Percentiles rank a stretch among this genome's conserved stretches.
These are phyloP conservation scores for Ascidia mentula DNA, from an alignment of 23 tunicate species.

Conservation along the genomic window DNA sequence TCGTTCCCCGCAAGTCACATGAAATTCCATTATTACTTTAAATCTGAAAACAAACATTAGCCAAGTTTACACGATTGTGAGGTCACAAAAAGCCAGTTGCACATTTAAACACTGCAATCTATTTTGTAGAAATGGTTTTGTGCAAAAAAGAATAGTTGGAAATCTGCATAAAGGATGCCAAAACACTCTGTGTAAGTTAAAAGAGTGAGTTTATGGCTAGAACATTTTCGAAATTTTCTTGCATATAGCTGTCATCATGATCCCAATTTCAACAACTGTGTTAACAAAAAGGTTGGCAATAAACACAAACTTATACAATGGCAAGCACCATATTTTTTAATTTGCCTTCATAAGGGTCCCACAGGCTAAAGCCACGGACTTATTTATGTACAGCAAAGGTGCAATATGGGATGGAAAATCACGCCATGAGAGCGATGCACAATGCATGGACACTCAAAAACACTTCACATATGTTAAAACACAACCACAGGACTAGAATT, in stretches of 20 bases:
- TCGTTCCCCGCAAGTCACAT: background rate
- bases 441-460: background rate
- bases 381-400: background rate
- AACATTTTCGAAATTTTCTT: too few relatives aligned
- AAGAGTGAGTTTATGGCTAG: too few relatives aligned
- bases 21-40: background rate
- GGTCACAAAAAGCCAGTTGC: background rate
- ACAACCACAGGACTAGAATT: background rate
- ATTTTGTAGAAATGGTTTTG: background rate
- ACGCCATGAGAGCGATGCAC: background rate
- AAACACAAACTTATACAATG: too few relatives aligned
- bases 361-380: too few relatives aligned
- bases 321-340: background rate
- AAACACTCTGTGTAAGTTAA: too few relatives aligned
- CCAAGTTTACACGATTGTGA: background rate
- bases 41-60: slow-evolving; percentile 1
- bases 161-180: background rate
- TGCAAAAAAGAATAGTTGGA: background rate
- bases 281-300: too few relatives aligned
- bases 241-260: too few relatives aligned
- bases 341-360: background rate
- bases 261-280: too few relatives aligned
- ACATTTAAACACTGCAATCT: background rate
- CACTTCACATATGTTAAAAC: background rate
- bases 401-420: background rate